These are phyloP conservation scores for Microctonus aethiopoides DNA, from an alignment of 2,888 invertebrate species.

Conservation along the genomic window DNA sequence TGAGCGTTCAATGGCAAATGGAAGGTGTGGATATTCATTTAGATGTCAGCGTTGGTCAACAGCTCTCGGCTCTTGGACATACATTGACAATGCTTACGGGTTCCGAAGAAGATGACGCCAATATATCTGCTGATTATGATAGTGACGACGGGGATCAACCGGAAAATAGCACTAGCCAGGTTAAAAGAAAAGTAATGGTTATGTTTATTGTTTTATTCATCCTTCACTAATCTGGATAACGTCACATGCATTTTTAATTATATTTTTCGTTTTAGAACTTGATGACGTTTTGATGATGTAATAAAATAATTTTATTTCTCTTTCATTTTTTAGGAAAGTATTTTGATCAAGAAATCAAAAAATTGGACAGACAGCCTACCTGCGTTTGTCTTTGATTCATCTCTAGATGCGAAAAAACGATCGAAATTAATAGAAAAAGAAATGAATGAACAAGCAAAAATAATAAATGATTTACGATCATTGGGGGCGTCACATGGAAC, in stretches of 20 bases:
- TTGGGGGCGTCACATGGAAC: slow-evolving; percentile 90
- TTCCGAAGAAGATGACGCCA: slow-evolving; percentile 84
- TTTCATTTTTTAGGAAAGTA: slow-evolving; percentile 72
- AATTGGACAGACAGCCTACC: slow-evolving; percentile 82
- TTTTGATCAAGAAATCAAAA: slow-evolving; percentile 73
- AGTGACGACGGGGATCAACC: slow-evolving; percentile 82
- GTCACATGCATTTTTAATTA: neutral
- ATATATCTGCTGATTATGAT: slow-evolving; percentile 77
- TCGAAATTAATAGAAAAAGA: slow-evolving; percentile 95
- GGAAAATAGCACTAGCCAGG: slow-evolving; percentile 68
- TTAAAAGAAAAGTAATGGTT: slow-evolving; percentile 63
- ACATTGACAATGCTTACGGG: slow-evolving; percentile 96
- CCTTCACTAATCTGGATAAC: slow-evolving; percentile 1
- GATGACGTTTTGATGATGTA: neutral
- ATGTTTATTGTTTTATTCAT: slow-evolving; percentile 39
- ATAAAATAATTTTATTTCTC: slow-evolving; percentile 13
- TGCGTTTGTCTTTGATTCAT: slow-evolving; percentile 84
- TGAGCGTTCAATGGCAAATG: slow-evolving; percentile 99
- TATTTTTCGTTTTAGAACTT: neutral
- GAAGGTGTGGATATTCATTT: slow-evolving; percentile 97
- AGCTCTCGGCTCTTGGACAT: slow-evolving; percentile 92
- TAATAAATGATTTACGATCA: slow-evolving; percentile 90
- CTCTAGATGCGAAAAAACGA: slow-evolving; percentile 82
- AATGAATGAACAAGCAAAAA: slow-evolving; percentile 97
- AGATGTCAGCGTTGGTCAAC: slow-evolving; percentile 96